Percentiles rank a stretch among this genome's conserved stretches.
Evolutionary conservation across 2,888 invertebrate species (phyloP).

Genomic region (Ecliptopera silaceata): DNA sequence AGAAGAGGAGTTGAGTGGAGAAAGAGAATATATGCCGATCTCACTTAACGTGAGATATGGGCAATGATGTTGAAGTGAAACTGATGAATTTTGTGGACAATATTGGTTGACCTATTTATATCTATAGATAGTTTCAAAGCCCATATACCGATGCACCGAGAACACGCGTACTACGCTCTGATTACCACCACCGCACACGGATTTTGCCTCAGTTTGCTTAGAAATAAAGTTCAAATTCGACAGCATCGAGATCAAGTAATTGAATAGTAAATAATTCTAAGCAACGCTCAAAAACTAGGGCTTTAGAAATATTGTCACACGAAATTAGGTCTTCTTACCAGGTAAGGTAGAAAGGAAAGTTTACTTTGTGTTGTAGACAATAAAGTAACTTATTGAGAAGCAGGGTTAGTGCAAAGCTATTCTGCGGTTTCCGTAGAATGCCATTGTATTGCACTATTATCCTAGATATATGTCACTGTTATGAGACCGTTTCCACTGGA

Average conservation of each 20-base stretch:
- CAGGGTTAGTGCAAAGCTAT: slow-evolving; percentile 39
- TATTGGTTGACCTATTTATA: too few relatives aligned
- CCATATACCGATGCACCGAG: slow-evolving; percentile 55
- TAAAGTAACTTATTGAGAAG: slow-evolving; percentile 33
- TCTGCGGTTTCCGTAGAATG: slow-evolving; percentile 62
- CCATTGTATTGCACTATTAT: slow-evolving; percentile 65
- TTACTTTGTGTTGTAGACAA: slow-evolving; percentile 31
- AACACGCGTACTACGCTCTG: slow-evolving; percentile 53
- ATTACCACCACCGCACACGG: slow-evolving; percentile 39
- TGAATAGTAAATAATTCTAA: slow-evolving; percentile 52
- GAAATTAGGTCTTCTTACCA: slow-evolving; percentile 47
- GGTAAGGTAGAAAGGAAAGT: slow-evolving; percentile 36
- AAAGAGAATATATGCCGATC: too few relatives aligned
- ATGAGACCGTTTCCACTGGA: slow-evolving; percentile 38
- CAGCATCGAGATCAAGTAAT: slow-evolving; percentile 46
- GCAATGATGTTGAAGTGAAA: too few relatives aligned
- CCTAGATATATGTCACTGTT: slow-evolving; percentile 66
- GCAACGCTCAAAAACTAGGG: slow-evolving; percentile 52
- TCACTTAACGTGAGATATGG: too few relatives aligned
- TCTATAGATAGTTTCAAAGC: too few relatives aligned
- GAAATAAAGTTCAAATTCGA: slow-evolving; percentile 33
- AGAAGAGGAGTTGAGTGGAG: too few relatives aligned
- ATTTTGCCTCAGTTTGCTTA: slow-evolving; percentile 29
- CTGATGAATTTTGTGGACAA: too few relatives aligned
- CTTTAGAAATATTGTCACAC: slow-evolving; percentile 49